Evolutionary conservation across 2,888 invertebrate genomes (phyloP).

Genomic region (Drosophila sordidula): DNA sequence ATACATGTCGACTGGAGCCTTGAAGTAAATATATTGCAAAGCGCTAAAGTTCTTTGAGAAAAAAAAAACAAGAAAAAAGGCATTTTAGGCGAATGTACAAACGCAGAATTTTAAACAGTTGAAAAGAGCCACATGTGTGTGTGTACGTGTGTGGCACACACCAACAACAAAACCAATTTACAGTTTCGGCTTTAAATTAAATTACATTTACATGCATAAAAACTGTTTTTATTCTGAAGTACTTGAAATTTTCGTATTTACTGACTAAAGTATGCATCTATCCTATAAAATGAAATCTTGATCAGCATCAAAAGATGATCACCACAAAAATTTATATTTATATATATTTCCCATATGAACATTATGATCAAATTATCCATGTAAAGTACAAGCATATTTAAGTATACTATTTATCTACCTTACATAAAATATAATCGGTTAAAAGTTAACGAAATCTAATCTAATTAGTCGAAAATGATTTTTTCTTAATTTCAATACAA

Average conservation of each 20-base stretch:
- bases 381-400: too few relatives aligned
- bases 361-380: too few relatives aligned
- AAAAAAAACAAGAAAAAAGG: constrained; percentile 15
- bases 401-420: too few relatives aligned
- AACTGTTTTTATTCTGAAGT: not conserved
- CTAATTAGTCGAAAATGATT: too few relatives aligned
- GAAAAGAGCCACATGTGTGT: constrained; percentile 29
- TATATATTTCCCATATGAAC: not conserved
- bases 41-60: constrained; percentile 58
- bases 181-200: constrained; percentile 15
- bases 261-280: too few relatives aligned
- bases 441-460: too few relatives aligned
- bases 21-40: constrained; percentile 70
- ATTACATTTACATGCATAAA: not conserved
- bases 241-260: not conserved
- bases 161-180: constrained; percentile 21
- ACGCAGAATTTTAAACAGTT: constrained; percentile 70
- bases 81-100: constrained; percentile 47
- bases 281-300: not conserved
- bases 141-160: constrained; percentile 7
- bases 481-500: too few relatives aligned
- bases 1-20: constrained; percentile 48
- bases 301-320: not conserved
- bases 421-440: too few relatives aligned
- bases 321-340: not conserved